phyloP scores from a whole-genome alignment of 2,113 vertebrate species.

The Lipophrys pholis region DNA sequence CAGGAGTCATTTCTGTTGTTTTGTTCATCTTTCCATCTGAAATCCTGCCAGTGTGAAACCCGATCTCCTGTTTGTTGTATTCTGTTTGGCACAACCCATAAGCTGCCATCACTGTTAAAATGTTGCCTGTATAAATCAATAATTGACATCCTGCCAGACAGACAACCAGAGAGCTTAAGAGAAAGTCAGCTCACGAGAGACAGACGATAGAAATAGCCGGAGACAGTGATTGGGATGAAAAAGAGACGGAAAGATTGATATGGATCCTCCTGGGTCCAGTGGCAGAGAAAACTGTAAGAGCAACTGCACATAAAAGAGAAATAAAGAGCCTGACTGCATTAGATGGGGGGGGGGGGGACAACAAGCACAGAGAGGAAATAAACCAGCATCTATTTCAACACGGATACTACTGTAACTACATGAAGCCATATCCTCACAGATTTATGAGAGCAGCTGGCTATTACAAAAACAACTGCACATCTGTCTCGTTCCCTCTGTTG shows the following conservation, averaged over 20 bases:
- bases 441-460: slow-evolving; percentile 18
- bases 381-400: slow-evolving; percentile 5
- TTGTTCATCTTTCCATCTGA: slow-evolving; percentile 52
- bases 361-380: slow-evolving; percentile 7
- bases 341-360: slow-evolving; percentile 18
- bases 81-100: slow-evolving; percentile 72
- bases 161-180: slow-evolving; percentile 51
- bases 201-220: slow-evolving; percentile 8
- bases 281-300: slow-evolving; percentile 23
- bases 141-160: slow-evolving; percentile 81
- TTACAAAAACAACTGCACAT: slow-evolving; percentile 24
- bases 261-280: background rate
- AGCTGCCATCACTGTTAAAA: slow-evolving; percentile 76
- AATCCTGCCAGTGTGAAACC: slow-evolving; percentile 65
- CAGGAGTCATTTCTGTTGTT: slow-evolving; percentile 41
- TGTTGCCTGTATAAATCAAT: slow-evolving; percentile 80
- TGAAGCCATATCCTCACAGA: slow-evolving; percentile 34
- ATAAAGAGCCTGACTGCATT: background rate
- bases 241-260: slow-evolving; percentile 18
- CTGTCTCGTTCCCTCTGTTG: slow-evolving; percentile 27
- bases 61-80: slow-evolving; percentile 80
- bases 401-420: slow-evolving; percentile 18
- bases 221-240: slow-evolving; percentile 13
- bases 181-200: slow-evolving; percentile 28
- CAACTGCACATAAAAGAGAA: background rate